phyloP scores from a whole-genome alignment of 1,140 invertebrate genomes.

The Eurosta solidaginis region DNA sequence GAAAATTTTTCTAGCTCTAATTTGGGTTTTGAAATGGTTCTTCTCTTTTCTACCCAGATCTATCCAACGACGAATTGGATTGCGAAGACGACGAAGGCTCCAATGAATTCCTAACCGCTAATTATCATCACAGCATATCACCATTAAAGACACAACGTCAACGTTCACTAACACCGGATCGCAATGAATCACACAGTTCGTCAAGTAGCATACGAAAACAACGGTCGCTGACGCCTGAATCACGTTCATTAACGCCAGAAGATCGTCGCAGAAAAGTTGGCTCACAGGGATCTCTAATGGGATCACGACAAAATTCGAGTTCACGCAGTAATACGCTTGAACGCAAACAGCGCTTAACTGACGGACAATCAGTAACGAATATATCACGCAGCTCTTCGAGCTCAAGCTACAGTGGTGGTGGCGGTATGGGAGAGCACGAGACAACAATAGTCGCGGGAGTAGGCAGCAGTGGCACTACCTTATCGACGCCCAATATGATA shows the following conservation, averaged over 20 bases:
- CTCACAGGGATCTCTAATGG: conserved; percentile 50
- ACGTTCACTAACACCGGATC: conserved; percentile 52
- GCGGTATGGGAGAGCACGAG: conserved; percentile 40
- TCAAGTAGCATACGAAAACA: conserved; percentile 55
- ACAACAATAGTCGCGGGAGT: background rate
- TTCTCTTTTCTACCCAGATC: conserved; percentile 41
- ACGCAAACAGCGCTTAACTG: conserved; percentile 44
- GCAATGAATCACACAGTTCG: conserved; percentile 56
- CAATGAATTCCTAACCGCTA: conserved; percentile 49
- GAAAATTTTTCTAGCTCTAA: background rate
- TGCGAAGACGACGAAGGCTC: conserved; percentile 48
- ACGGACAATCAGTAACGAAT: conserved; percentile 46
- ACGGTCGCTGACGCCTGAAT: conserved; percentile 56
- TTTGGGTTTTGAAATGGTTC: background rate
- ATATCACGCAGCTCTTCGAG: conserved; percentile 58
- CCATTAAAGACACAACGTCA: conserved; percentile 53
- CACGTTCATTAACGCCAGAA: conserved; percentile 53
- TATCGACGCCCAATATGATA: background rate
- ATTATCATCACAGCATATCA: conserved; percentile 49
- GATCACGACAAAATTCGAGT: conserved; percentile 52
- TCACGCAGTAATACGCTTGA: conserved; percentile 55
- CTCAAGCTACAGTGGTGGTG: conserved; percentile 56
- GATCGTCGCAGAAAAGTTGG: conserved; percentile 53
- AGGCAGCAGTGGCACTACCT: background rate
- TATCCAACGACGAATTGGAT: conserved; percentile 57